Conservation (phyloP, 2,113 vertebrate species). For the Tricholaema leucomelas region DNA sequence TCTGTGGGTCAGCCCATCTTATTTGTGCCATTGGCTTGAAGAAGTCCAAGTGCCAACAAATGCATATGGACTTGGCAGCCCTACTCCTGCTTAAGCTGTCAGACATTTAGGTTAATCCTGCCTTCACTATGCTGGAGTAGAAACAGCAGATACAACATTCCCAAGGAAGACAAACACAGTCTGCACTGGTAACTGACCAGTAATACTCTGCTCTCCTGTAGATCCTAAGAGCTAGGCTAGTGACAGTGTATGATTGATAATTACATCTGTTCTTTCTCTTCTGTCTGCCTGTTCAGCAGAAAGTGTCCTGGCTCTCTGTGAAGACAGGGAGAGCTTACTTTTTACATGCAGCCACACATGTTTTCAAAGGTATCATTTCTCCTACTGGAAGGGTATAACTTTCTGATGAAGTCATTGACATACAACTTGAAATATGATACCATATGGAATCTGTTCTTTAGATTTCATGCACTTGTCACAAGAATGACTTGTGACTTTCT, state of each 20-base stretch:
- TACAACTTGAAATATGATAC: slow-evolving; percentile 63
- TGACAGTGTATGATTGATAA: slow-evolving; percentile 67
- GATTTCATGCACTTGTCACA: slow-evolving; percentile 66
- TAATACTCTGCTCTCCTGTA: not conserved
- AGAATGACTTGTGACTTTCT: slow-evolving; percentile 62
- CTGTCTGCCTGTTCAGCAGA: slow-evolving; percentile 64
- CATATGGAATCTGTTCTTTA: slow-evolving; percentile 67
- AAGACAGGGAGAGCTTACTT: slow-evolving; percentile 68
- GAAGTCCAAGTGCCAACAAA: not conserved
- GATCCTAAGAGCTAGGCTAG: slow-evolving; percentile 3
- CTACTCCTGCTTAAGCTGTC: not conserved
- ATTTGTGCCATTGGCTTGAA: not conserved
- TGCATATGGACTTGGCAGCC: not conserved
- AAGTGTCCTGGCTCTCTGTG: slow-evolving; percentile 50
- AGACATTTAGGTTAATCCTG: not conserved
- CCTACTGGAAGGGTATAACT: slow-evolving; percentile 58
- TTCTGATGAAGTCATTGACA: slow-evolving; percentile 74
- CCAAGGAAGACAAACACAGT: not conserved
- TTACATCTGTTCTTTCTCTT: slow-evolving; percentile 71
- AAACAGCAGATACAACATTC: not conserved
- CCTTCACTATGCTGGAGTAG: not conserved
- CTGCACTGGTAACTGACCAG: slow-evolving; percentile 21
- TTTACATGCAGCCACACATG: slow-evolving; percentile 69
- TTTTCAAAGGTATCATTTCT: slow-evolving; percentile 47
- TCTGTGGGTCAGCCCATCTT: not conserved